Evolutionary conservation across 1,140 invertebrate genomes (phyloP).

Genomic region (Rhizoglyphus robini): DNA sequence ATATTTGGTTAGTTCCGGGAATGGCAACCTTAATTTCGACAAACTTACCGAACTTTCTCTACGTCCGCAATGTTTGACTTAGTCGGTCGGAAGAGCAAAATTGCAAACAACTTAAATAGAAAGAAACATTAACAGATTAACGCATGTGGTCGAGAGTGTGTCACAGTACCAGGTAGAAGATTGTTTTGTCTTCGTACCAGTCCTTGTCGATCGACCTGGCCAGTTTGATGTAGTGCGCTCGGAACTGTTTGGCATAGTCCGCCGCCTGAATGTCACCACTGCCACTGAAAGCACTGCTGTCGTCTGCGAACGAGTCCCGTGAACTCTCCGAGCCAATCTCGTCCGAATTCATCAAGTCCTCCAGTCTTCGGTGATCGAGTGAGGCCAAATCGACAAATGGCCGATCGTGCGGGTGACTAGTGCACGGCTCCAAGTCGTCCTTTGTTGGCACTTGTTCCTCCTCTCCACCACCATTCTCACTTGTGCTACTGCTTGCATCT

Average conservation of each 20-base stretch:
- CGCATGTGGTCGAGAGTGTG: neutral
- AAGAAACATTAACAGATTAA: neutral
- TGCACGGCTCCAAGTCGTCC: neutral
- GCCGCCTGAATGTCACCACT: neutral
- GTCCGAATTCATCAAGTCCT: neutral
- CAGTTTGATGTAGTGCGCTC: neutral
- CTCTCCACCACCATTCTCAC: neutral
- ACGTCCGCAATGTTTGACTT: neutral
- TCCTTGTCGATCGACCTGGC: neutral
- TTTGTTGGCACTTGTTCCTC: neutral
- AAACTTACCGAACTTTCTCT: constrained; percentile 1
- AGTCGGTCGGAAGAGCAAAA: neutral
- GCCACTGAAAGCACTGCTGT: neutral
- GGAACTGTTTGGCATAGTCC: neutral
- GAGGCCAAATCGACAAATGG: neutral
- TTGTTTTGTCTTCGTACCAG: neutral
- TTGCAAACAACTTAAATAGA: neutral
- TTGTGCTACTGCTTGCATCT: neutral
- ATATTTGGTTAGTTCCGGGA: neutral
- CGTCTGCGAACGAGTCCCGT: neutral
- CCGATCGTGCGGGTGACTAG: neutral
- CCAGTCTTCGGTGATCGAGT: neutral
- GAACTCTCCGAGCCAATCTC: neutral
- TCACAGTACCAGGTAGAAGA: constrained; percentile 1
- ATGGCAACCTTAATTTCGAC: neutral